Evolutionary conservation across 2,797 vertebrate species (phyloP).

Genomic region (Serranus cabrilla): DNA sequence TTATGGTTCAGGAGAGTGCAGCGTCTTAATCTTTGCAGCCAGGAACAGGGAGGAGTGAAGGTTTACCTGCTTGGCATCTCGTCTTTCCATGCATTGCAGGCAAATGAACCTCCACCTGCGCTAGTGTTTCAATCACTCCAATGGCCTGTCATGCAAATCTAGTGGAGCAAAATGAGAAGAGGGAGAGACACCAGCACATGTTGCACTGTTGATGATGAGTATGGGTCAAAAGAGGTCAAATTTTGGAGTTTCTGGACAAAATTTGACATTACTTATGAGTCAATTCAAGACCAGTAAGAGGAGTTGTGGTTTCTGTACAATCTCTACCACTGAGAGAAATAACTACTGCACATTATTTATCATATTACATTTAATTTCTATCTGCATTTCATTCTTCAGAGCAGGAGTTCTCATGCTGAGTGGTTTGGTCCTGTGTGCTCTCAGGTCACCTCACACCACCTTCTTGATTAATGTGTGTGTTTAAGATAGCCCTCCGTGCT

Average conservation of each 20-base stretch:
- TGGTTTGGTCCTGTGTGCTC: background rate
- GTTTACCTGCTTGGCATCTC: conserved; percentile 34
- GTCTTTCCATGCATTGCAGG: conserved; percentile 63
- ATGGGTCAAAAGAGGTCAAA: background rate
- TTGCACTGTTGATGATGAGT: background rate
- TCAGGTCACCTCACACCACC: conserved; percentile 39
- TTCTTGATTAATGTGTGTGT: conserved; percentile 75
- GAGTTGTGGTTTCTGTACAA: background rate
- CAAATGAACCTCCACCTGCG: conserved; percentile 77
- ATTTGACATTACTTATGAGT: no score
- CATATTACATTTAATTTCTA: background rate
- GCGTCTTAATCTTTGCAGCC: conserved; percentile 10
- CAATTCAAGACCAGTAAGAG: no score
- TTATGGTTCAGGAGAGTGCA: background rate
- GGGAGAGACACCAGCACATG: conserved; percentile 20
- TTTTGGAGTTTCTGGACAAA: background rate
- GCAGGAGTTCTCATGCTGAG: background rate
- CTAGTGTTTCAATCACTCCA: conserved; percentile 58
- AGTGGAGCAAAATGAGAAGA: conserved; percentile 16
- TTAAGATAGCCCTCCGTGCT: conserved; percentile 60
- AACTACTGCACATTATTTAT: background rate
- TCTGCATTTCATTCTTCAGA: background rate
- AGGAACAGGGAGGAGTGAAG: background rate
- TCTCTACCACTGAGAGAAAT: background rate
- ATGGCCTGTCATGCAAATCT: conserved; percentile 83